Evolutionary conservation across 2,888 invertebrate species (phyloP).

Genomic region (Cheiracanthium punctorium): DNA sequence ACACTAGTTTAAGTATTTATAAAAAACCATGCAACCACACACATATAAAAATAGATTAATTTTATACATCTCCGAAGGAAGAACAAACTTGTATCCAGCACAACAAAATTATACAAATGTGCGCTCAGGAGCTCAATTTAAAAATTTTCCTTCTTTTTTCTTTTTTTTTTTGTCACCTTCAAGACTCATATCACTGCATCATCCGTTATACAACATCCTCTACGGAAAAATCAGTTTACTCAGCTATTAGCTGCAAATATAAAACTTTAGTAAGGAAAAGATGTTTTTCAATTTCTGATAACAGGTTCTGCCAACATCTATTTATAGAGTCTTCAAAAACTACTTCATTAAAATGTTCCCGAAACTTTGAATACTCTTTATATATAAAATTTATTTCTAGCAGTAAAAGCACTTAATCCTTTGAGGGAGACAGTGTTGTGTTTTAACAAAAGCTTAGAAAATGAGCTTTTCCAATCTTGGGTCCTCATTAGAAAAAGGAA

Average conservation of each 20-base stretch:
- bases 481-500: too few relatives aligned
- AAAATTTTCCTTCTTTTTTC: neutral
- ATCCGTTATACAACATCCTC: neutral
- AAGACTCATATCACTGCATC: neutral
- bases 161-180: neutral
- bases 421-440: too few relatives aligned
- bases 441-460: too few relatives aligned
- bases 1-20: neutral
- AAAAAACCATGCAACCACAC: slow-evolving; percentile 12
- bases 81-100: slow-evolving; percentile 17
- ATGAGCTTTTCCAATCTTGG: too few relatives aligned
- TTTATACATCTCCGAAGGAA: slow-evolving; percentile 13
- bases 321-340: too few relatives aligned
- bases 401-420: too few relatives aligned
- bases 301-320: too few relatives aligned
- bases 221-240: neutral
- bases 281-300: too few relatives aligned
- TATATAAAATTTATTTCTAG: too few relatives aligned
- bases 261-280: neutral
- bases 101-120: slow-evolving; percentile 15
- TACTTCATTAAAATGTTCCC: too few relatives aligned
- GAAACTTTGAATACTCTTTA: too few relatives aligned
- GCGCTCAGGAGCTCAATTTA: slow-evolving; percentile 1
- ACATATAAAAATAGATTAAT: slow-evolving; percentile 13
- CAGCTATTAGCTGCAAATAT: neutral